phyloP scores from a whole-genome alignment of 92 coral and sea anemone species.

The Actinernus sp. region DNA sequence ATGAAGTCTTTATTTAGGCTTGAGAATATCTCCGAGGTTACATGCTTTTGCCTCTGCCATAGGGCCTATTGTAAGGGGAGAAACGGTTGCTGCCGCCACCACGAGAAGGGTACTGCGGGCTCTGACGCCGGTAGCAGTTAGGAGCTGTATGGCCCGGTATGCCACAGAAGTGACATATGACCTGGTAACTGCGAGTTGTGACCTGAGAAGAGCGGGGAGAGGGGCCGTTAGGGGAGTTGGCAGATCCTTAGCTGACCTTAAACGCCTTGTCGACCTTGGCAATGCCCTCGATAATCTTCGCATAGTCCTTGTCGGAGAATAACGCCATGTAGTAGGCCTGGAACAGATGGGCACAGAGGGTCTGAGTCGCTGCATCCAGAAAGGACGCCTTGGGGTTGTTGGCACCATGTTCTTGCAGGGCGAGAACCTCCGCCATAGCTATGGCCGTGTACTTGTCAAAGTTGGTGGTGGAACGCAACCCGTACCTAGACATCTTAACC shows the following conservation, averaged over 20 bases:
- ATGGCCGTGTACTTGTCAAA: constrained; percentile 10
- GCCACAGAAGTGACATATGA: background rate
- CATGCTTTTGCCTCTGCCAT: no score
- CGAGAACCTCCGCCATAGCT: background rate
- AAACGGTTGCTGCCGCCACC: no score
- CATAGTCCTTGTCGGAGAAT: background rate
- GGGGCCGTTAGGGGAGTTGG: no score
- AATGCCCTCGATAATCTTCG: background rate
- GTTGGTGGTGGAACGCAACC: background rate
- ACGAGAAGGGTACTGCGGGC: no score
- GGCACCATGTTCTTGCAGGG: background rate
- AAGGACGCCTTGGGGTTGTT: background rate
- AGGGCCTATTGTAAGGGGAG: no score
- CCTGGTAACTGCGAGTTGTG: no score
- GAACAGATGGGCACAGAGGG: background rate
- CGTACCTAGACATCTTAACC: background rate
- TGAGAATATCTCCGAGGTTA: no score
- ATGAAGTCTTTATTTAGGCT: no score
- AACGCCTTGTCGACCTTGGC: background rate
- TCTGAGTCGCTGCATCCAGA: constrained; percentile 1
- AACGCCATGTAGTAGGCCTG: background rate
- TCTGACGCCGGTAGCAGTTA: background rate
- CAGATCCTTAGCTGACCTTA: no score
- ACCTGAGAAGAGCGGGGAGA: no score
- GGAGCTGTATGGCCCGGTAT: background rate